Evolutionary conservation across 2,113 vertebrate genomes (phyloP), one percentile per base, ranked within the genome.

Genomic region (Albula glossodonta): DNA sequence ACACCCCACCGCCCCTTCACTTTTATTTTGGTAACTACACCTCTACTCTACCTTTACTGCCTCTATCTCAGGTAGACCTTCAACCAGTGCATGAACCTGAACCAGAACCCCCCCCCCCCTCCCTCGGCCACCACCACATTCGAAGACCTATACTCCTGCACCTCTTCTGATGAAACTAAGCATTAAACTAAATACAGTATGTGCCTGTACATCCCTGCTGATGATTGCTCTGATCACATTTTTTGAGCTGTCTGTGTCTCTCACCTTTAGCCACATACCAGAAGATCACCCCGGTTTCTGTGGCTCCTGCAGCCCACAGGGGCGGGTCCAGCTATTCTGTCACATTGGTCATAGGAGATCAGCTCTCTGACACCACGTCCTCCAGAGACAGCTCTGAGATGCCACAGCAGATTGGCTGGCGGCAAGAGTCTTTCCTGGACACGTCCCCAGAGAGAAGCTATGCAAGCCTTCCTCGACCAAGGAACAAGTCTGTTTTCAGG

Each of bases 401-500:
- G 12, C 70, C 15, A 5, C 41, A 19, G 22, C 66, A n/a, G n/a
- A 9, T 51, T 2, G 0, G 0, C 78, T 13, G 3, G 81, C 82
- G 57, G 13, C 91, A 91, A 57, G 91, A 90, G 88, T 85, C 63
- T 25, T 82, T 0, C 50, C 86, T 41, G 51, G 84, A 0, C 51
- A 74, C 80, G 86, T 19, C 25, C 9, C n/a, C 31, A 17, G 19
- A 74, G 48, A 84, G 81, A 51, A 82, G 63, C 19, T 63, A 82
- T 31, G 22, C 2, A 0, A 80, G 60, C 11, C 82, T 86, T 48
- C 81, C 79, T 2, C 86, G 90, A 51, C 84, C 88, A 85, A 92
- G 92, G 86, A 94, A 92, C 90, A 94, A 94, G 87, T 94, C 94
- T 0, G 93, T 95, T 84, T 94, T 95, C 89, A 94, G 91, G 84